phyloP scores from a whole-genome alignment of 2,797 vertebrate genomes.

The Kryptolebias ocellatus region DNA sequence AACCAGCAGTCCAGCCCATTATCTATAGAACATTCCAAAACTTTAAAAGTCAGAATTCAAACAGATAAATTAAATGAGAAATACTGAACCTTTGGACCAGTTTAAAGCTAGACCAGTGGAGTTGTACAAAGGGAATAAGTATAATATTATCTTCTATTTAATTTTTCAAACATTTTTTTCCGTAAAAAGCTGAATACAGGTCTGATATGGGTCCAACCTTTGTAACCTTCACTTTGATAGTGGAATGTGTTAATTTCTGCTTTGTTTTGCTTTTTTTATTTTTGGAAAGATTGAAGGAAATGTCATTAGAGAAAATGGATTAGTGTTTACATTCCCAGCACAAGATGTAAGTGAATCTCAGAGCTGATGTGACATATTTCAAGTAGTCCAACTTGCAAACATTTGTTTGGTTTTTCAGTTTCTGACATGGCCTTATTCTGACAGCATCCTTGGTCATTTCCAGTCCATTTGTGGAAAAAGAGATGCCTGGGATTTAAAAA shows the following conservation, averaged over 20 bases:
- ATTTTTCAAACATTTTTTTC: too few relatives aligned
- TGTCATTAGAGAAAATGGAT: conserved; percentile 23
- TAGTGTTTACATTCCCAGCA: conserved; percentile 25
- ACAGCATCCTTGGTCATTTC: conserved; percentile 3
- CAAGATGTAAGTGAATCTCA: conserved; percentile 23
- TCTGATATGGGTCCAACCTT: conserved; percentile 47
- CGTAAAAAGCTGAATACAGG: too few relatives aligned
- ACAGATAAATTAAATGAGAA: conserved; percentile 10
- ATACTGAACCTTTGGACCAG: conserved; percentile 33
- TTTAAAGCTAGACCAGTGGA: conserved; percentile 45
- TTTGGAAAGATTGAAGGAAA: conserved; percentile 21
- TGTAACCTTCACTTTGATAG: conserved; percentile 53
- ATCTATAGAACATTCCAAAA: too few relatives aligned
- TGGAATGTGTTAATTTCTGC: conserved; percentile 29
- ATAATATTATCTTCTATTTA: conserved; percentile 26
- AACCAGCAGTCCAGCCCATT: too few relatives aligned
- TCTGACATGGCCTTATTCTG: not conserved
- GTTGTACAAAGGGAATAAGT: conserved; percentile 47
- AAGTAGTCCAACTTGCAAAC: conserved; percentile 16
- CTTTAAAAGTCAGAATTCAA: conserved; percentile 20
- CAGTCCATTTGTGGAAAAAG: conserved; percentile 16
- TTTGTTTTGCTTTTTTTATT: conserved; percentile 35
- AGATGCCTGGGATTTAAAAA: conserved; percentile 4
- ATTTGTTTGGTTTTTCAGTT: conserved; percentile 25
- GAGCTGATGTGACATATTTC: conserved; percentile 26